phyloP scores from a whole-genome alignment of 2,113 vertebrate species.

The Ciconia stormi region DNA sequence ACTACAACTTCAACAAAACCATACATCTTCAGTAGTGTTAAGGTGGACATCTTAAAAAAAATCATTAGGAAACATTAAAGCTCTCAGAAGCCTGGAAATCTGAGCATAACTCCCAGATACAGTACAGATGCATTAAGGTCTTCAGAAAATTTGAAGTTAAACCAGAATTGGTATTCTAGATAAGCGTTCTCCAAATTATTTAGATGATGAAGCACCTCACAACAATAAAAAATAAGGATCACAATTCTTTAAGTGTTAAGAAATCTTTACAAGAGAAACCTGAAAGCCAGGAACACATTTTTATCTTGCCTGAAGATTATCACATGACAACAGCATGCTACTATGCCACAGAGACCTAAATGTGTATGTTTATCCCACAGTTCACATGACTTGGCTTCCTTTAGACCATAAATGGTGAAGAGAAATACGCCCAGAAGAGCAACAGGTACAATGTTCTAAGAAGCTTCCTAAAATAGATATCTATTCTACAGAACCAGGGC shows the following conservation, averaged over 20 bases:
- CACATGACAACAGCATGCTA: conserved; percentile 8
- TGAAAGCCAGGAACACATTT: not conserved
- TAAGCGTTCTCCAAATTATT: not conserved
- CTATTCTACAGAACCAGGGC: not conserved
- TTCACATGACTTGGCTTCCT: conserved; percentile 26
- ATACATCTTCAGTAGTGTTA: not conserved
- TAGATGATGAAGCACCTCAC: not conserved
- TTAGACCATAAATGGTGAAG: not conserved
- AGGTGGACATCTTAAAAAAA: not conserved
- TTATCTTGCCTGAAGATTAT: conserved; percentile 11
- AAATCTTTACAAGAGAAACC: not conserved
- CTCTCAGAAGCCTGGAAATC: not conserved
- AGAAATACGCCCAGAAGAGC: not conserved
- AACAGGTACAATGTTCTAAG: not conserved
- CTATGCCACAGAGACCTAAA: conserved; percentile 5
- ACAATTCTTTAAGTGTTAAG: not conserved
- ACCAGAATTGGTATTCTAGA: not conserved
- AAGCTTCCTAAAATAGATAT: not conserved
- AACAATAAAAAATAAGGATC: not conserved
- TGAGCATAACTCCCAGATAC: not conserved
- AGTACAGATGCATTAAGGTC: not conserved
- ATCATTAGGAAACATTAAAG: not conserved
- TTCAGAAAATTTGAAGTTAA: not conserved
- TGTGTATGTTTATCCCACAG: not conserved
- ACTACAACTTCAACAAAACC: not conserved